These are phyloP conservation scores for Caenorhabditis imperialis DNA, from an alignment of 2,888 invertebrate species.

Conservation along the genomic window DNA sequence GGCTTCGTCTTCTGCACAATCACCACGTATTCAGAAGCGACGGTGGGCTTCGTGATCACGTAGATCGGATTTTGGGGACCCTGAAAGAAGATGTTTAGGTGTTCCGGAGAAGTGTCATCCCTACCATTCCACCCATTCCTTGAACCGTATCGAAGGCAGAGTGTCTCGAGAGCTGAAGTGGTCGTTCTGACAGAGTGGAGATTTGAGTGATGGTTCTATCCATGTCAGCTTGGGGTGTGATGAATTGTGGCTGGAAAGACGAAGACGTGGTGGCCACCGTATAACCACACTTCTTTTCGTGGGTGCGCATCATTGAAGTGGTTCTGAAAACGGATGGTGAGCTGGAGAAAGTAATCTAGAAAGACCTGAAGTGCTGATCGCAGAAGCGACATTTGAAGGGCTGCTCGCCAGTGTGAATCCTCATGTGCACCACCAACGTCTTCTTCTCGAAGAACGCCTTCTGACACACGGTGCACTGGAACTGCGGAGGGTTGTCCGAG, in stretches of 20 bases:
- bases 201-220: conserved; percentile 47
- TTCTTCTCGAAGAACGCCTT: conserved; percentile 49
- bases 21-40: conserved; percentile 39
- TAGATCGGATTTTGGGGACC: conserved; percentile 28
- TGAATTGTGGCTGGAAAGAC: conserved; percentile 28
- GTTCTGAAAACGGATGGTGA: conserved; percentile 18
- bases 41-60: conserved; percentile 56
- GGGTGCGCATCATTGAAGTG: conserved; percentile 14
- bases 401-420: conserved; percentile 58
- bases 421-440: conserved; percentile 53
- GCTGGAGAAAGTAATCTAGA: too few relatives aligned
- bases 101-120: too few relatives aligned
- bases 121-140: conserved; percentile 14
- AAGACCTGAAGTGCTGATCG: conserved; percentile 33
- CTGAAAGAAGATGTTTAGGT: too few relatives aligned
- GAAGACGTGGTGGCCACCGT: too few relatives aligned
- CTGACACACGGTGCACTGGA: conserved; percentile 62
- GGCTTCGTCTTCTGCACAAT: conserved; percentile 42
- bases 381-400: conserved; percentile 45
- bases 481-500: conserved; percentile 42
- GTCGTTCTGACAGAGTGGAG: conserved; percentile 33
- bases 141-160: conserved; percentile 49
- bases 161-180: conserved; percentile 20
- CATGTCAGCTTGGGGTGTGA: conserved; percentile 15
- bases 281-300: conserved; percentile 29